Evolutionary conservation across 2,797 vertebrate genomes (phyloP).

Genomic region (Xenops minutus): DNA sequence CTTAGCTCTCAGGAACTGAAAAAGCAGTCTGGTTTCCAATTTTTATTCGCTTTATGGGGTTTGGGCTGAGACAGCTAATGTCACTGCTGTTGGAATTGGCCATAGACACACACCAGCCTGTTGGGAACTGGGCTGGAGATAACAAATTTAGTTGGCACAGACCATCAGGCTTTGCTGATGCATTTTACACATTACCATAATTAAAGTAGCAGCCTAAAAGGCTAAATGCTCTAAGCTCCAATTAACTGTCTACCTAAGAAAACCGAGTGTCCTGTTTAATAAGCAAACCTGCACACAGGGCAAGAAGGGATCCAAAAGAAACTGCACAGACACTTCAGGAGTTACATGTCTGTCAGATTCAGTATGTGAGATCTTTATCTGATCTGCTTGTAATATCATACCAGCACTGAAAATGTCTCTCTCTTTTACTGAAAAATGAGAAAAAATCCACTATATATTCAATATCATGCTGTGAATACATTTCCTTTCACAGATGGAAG

Average conservation of each 20-base stretch:
- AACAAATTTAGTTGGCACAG: neutral
- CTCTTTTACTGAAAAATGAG: neutral
- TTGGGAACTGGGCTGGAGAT: neutral
- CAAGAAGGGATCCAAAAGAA: neutral
- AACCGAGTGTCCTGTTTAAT: neutral
- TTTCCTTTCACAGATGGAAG: neutral
- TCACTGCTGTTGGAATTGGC: neutral
- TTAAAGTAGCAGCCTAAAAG: neutral
- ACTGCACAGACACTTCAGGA: neutral
- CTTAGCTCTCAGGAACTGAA: neutral
- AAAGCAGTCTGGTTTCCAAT: neutral
- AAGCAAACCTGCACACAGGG: neutral
- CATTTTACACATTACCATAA: neutral
- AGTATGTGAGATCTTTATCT: neutral
- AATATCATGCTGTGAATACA: neutral
- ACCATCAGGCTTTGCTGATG: neutral
- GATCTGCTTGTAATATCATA: rapidly evolving
- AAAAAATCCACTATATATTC: neutral
- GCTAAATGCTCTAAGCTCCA: neutral
- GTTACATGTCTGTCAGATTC: neutral
- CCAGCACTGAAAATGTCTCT: neutral
- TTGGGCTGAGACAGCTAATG: neutral
- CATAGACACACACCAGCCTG: neutral
- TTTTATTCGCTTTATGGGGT: neutral
- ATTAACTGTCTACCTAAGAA: neutral